Base-by-base conservation (phyloP, 53 echinoderm and acorn worm species). In the Holothuria scabra region DNA sequence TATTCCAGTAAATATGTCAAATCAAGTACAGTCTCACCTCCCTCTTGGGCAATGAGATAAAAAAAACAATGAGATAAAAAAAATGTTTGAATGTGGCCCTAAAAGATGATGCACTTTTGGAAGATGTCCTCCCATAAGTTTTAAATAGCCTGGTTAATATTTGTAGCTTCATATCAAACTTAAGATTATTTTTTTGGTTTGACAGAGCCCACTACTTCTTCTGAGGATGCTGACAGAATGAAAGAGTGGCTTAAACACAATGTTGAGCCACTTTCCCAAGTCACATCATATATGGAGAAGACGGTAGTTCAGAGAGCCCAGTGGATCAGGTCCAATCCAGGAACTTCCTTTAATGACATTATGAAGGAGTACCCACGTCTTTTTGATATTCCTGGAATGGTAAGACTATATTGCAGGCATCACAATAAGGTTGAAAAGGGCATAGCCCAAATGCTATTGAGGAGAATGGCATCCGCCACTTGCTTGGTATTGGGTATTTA, bases 241-340 rank as follows among this genome's bases (percentile, higher is more conserved):
- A 69, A 33, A 69, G 70, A 69, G 70, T 69, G 70, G 70, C 38
- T 69, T 33, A 69, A 69, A 69, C 70, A 69, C 70, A 69, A 69
- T 69, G 70, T 69, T 37, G 38, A 3, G 32, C 70, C 70, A 69
- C 38, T 37, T 32, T 69, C 70, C 38, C 70, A 69, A 37, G 38
- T 69, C 38, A 31, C 3, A 29, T 37, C 32, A 13, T 30, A 33
- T 32, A 69, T 69, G 70, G 70, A 69, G 70, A 2, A 69, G 32
- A 69, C 70, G 38, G 70, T 37, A 33, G 38, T 37, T 16, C 32
- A 69, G 70, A 69, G 70, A 69, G 70, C 70, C 8, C 8, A 69
- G 38, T 30, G 70, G 38, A 69, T 69, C 32, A 69, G 32, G 8
- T 6, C 70, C n/a, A 69, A 69, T 37, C 70, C 70, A 7, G 70